Evolutionary conservation across 2,888 invertebrate species (phyloP).

Genomic region (Drosophila paranaensis): DNA sequence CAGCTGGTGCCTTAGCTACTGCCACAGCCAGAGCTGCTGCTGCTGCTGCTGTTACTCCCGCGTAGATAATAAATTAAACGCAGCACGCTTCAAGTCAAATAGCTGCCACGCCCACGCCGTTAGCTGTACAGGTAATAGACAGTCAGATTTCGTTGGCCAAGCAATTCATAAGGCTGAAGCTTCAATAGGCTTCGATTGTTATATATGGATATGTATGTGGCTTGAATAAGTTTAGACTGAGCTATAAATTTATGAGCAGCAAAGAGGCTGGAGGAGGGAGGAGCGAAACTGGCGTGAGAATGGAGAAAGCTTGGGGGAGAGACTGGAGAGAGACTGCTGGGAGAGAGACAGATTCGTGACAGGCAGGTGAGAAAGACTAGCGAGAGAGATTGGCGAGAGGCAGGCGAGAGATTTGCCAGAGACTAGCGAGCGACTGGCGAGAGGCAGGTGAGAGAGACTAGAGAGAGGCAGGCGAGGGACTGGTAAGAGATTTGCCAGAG

Average conservation of each 20-base stretch:
- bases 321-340: too few relatives aligned
- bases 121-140: conserved; percentile 26
- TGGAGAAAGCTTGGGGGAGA: too few relatives aligned
- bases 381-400: too few relatives aligned
- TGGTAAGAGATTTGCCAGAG: too few relatives aligned
- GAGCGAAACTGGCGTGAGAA: too few relatives aligned
- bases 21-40: conserved; percentile 6
- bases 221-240: neutral
- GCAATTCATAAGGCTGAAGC: conserved; percentile 2
- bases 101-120: conserved; percentile 11
- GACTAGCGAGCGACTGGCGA: too few relatives aligned
- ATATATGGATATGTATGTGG: neutral
- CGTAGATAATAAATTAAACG: conserved; percentile 78
- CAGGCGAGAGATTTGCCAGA: too few relatives aligned
- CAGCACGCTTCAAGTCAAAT: conserved; percentile 66
- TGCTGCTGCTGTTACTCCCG: conserved; percentile 5
- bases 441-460: too few relatives aligned
- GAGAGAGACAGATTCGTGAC: too few relatives aligned
- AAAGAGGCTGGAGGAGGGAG: too few relatives aligned
- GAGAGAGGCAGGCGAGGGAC: too few relatives aligned
- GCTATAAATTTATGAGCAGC: neutral
- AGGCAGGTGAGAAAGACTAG: too few relatives aligned
- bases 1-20: conserved; percentile 45
- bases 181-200: conserved; percentile 34
- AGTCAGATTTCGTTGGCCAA: neutral